Conservation (phyloP, 2,113 vertebrate genomes). For the Barbus barbus region DNA sequence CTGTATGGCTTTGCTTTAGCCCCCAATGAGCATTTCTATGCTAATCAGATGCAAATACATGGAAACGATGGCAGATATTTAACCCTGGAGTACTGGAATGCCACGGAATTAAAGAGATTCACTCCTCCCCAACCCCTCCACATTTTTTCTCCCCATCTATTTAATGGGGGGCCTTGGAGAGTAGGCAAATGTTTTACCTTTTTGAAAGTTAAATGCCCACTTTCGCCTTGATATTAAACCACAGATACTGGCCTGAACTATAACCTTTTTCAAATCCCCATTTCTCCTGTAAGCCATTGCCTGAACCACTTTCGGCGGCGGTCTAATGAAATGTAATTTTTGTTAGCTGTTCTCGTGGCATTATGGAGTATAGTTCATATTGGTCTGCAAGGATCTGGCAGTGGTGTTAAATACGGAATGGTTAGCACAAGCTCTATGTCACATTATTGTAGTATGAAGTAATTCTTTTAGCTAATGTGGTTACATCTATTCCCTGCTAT, state of each 20-base stretch:
- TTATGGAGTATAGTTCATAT: conserved; percentile 4
- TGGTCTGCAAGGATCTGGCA: conserved; percentile 9
- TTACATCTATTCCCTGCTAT: conserved; percentile 20
- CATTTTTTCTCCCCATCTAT: conserved; percentile 33
- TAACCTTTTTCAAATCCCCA: conserved; percentile 43
- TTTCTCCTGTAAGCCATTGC: conserved; percentile 24
- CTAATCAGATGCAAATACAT: conserved; percentile 75
- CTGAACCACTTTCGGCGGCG: conserved; percentile 24
- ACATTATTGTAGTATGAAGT: conserved; percentile 31
- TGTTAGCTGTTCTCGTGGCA: conserved; percentile 1
- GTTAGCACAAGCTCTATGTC: conserved; percentile 25
- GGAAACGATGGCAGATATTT: conserved; percentile 72
- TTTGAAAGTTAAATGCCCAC: conserved; percentile 57
- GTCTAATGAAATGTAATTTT: conserved; percentile 11
- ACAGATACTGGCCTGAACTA: conserved; percentile 48
- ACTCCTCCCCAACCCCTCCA: conserved; percentile 31
- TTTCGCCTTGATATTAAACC: conserved; percentile 53
- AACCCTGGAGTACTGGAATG: conserved; percentile 60
- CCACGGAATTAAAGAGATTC: conserved; percentile 57
- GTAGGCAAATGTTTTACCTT: conserved; percentile 52
- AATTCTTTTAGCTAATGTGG: conserved; percentile 23
- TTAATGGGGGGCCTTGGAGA: conserved; percentile 58
- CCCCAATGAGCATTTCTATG: conserved; percentile 69
- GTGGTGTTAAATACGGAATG: conserved; percentile 20
- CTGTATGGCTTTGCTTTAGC: conserved; percentile 57